A percentile compares a stretch with the other conserved stretches of the same genome.
Conservation (phyloP, 2,888 invertebrate genomes). For the Steromphala cineraria region DNA sequence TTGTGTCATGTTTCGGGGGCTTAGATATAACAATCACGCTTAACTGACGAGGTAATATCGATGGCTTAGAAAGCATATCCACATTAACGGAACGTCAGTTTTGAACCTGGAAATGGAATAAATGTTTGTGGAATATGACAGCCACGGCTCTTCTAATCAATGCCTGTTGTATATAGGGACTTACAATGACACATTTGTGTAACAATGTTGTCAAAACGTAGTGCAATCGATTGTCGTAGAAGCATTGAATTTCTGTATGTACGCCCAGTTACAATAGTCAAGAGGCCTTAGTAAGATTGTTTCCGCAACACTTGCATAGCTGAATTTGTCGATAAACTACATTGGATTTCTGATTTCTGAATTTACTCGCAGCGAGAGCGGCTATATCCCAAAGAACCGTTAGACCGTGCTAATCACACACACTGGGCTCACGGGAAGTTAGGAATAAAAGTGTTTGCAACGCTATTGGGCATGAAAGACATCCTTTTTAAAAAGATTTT, state of each 20-base stretch:
- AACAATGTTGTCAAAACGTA: too few relatives aligned
- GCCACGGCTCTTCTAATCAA: not conserved
- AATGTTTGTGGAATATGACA: conserved; percentile 5
- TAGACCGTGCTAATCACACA: not conserved
- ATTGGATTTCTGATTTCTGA: not conserved
- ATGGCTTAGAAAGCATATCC: not conserved
- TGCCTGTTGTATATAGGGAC: not conserved
- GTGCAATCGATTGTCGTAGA: too few relatives aligned
- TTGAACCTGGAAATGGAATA: not conserved
- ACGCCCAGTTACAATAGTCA: too few relatives aligned
- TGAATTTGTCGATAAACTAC: not conserved
- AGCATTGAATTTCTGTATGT: too few relatives aligned
- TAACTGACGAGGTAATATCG: not conserved
- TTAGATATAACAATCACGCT: not conserved
- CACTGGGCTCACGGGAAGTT: not conserved
- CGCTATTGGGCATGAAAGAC: not conserved
- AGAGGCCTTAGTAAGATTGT: too few relatives aligned
- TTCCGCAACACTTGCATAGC: not conserved
- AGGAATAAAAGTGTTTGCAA: not conserved
- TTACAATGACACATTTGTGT: too few relatives aligned
- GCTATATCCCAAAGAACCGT: not conserved
- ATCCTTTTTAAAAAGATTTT: not conserved
- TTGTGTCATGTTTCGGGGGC: not conserved
- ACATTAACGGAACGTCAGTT: not conserved
- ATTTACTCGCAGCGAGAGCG: not conserved